Base-by-base conservation (phyloP, 2,113 vertebrate genomes). In the Cheirogaleus medius region DNA sequence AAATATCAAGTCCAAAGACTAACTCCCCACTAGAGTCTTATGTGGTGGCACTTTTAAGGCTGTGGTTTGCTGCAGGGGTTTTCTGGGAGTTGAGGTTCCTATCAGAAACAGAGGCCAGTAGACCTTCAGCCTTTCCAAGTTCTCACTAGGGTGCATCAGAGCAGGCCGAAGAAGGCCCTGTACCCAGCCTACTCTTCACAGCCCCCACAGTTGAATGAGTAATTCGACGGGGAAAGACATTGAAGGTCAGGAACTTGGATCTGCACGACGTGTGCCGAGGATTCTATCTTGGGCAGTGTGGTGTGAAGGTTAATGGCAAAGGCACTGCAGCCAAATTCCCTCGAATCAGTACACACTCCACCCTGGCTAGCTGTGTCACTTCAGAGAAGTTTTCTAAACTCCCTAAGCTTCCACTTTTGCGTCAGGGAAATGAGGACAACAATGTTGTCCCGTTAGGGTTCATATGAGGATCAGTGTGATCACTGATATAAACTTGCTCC, bases 211-310 rank as follows among this genome's bases (percentile, higher is more conserved):
- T 68, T 52, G 34, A 87, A 25, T 0, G 18, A 76, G 14, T 6
- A 32, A 5, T 13, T 17, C 2, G 3, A 47, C 47, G 3, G n/a
- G 34, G 12, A 37, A 71, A 58, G 18, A 14, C 29, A 49, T 0
- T 0, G 8, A 80, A 58, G 20, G 20, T 42, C 8, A 34, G 15
- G 32, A 69, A 49, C n/a, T 44, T 29, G 11, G 9, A 15, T 8
- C 39, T 3, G 1, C 20, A 8, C 4, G 29, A 1, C 6, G 1
- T n/a, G 1, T 23, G 3, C 5, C 58, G 64, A 11, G 11, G 20
- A n/a, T 3, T 56, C 52, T 56, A 37, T 9, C 13, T 27, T 8
- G 42, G 15, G 21, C 13, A 42, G 14, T 7, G 42, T 8, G 29
- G 23, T 4, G 17, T 3, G 56, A 18, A 60, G 21, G 25, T 13